A percentile compares a stretch with the other conserved stretches of the same genome.
Evolutionary conservation across 2,113 vertebrate species (phyloP).

Genomic region (Carassius carassius): DNA sequence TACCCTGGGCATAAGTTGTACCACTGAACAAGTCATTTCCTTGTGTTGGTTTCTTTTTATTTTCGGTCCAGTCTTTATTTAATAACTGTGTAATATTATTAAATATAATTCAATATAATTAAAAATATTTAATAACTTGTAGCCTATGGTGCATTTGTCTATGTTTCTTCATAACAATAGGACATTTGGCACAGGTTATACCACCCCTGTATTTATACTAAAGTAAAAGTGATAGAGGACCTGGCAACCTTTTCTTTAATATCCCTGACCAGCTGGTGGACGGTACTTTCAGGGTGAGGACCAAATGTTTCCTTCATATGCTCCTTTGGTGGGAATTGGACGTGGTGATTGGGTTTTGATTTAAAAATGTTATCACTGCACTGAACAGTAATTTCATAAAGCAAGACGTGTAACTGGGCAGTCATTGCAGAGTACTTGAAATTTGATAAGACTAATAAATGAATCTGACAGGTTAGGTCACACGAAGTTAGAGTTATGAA

Average conservation of each 20-base stretch:
- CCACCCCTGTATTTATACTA: not conserved
- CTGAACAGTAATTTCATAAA: constrained; percentile 4
- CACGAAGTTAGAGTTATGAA: not conserved
- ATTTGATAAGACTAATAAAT: constrained; percentile 18
- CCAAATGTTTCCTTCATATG: constrained; percentile 48
- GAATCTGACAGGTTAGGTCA: not conserved
- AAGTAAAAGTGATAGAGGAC: constrained; percentile 15
- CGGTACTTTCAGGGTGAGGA: constrained; percentile 31
- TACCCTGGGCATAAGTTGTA: not conserved
- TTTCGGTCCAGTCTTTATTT: no score
- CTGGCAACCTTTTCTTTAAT: constrained; percentile 34
- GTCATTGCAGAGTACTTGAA: not conserved
- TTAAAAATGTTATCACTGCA: constrained; percentile 12
- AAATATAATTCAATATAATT: not conserved
- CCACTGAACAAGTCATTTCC: no score
- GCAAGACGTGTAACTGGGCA: not conserved
- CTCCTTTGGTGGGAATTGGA: constrained; percentile 7
- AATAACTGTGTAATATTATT: not conserved
- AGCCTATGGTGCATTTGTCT: not conserved
- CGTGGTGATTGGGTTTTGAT: constrained; percentile 25
- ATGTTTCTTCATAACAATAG: not conserved
- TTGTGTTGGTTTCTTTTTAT: no score
- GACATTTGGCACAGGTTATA: not conserved
- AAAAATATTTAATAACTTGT: not conserved
- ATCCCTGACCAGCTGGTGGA: constrained; percentile 37